Evolutionary conservation across 2,888 invertebrate genomes (phyloP).

Genomic region (Thalpophila matura): DNA sequence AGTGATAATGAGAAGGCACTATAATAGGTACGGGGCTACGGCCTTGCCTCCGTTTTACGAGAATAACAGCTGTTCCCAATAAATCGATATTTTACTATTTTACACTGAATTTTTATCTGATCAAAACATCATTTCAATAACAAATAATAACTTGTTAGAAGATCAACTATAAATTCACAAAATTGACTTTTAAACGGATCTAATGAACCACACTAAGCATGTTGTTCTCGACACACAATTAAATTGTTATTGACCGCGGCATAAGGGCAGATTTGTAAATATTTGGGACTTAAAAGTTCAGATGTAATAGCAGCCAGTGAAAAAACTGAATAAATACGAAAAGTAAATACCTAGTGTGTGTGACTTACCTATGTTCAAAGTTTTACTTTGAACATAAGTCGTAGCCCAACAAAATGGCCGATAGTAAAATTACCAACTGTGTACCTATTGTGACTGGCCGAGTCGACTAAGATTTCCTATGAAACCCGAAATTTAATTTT

Average conservation of each 20-base stretch:
- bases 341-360: too few species aligned
- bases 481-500: too few species aligned
- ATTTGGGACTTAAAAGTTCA: slow-evolving; percentile 1
- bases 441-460: too few species aligned
- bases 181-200: not conserved
- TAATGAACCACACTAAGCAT: not conserved
- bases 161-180: not conserved
- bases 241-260: slow-evolving; percentile 9
- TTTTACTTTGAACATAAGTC: too few species aligned
- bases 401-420: too few species aligned
- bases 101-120: not conserved
- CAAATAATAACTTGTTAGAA: not conserved
- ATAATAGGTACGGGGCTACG: slow-evolving; percentile 20
- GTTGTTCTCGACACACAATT: slow-evolving; percentile 16
- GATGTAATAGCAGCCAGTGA: not conserved
- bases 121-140: not conserved
- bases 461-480: too few species aligned
- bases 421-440: too few species aligned
- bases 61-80: slow-evolving; percentile 37
- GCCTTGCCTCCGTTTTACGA: slow-evolving; percentile 24
- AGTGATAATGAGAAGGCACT: slow-evolving; percentile 20
- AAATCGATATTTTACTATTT: slow-evolving; percentile 23
- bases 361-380: too few species aligned
- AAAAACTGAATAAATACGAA: not conserved
- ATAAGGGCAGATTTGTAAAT: slow-evolving; percentile 15